phyloP scores from a whole-genome alignment of 2,113 vertebrate species.

The Pluvianellus socialis region DNA sequence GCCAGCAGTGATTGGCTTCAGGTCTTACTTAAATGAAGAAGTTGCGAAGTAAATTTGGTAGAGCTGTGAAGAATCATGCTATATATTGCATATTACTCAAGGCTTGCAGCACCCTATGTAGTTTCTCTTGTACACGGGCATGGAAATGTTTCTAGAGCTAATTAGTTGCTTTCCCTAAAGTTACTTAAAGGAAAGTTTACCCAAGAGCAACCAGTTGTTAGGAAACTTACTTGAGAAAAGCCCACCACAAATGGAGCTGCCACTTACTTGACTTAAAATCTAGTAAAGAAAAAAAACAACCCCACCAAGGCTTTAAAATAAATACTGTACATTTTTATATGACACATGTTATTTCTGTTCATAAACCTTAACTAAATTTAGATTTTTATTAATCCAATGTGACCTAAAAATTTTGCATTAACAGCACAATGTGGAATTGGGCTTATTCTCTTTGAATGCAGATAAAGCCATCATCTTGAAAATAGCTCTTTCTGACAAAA shows the following conservation, averaged over 20 bases:
- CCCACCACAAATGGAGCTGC: neutral
- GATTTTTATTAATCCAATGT: slow-evolving; percentile 81
- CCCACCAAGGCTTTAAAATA: slow-evolving; percentile 69
- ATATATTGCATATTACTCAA: neutral
- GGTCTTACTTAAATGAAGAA: neutral
- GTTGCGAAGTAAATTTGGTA: neutral
- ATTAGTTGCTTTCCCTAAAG: neutral
- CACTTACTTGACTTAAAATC: slow-evolving; percentile 38
- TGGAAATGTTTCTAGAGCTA: neutral
- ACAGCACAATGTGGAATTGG: slow-evolving; percentile 89
- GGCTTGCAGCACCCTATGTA: neutral
- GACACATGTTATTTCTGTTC: slow-evolving; percentile 76
- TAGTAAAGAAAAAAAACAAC: slow-evolving; percentile 59
- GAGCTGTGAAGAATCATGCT: neutral
- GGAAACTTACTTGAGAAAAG: neutral
- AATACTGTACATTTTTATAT: slow-evolving; percentile 69
- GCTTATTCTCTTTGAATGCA: slow-evolving; percentile 83
- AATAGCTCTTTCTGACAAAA: slow-evolving; percentile 92
- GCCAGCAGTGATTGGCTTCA: neutral
- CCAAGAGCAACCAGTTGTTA: neutral
- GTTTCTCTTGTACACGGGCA: neutral
- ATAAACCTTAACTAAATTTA: slow-evolving; percentile 79
- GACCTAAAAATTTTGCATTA: slow-evolving; percentile 88
- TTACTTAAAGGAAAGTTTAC: neutral
- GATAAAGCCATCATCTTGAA: slow-evolving; percentile 98